Evolutionary conservation across 2,797 vertebrate genomes (phyloP).

Genomic region (Podargus strigoides): DNA sequence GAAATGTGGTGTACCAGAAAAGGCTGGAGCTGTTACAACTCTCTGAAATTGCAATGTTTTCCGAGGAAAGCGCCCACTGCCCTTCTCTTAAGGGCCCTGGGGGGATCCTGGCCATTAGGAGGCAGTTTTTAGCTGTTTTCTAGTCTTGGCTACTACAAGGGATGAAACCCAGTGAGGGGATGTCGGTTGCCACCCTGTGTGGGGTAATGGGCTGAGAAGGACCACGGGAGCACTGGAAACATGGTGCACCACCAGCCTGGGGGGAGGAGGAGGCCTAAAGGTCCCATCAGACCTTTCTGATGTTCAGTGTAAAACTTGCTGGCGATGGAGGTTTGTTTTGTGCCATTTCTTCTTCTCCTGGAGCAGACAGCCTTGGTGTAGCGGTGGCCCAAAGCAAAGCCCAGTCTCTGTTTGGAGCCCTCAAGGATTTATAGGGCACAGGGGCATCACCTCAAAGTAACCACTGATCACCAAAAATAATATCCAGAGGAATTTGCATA

Average conservation of each 20-base stretch:
- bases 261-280: not conserved
- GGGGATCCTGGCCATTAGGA: not conserved
- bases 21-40: not conserved
- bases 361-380: accelerated
- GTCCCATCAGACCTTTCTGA: not conserved
- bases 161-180: not conserved
- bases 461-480: not conserved
- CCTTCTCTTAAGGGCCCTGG: not conserved
- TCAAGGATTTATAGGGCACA: not conserved
- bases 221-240: not conserved
- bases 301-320: not conserved
- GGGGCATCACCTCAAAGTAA: not conserved
- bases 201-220: accelerated
- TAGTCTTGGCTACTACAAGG: not conserved
- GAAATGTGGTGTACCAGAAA: not conserved
- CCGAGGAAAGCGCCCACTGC: not conserved
- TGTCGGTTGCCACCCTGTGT: accelerated
- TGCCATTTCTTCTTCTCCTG: not conserved
- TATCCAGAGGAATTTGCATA: not conserved
- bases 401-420: not conserved
- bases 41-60: not conserved
- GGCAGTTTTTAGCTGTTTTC: not conserved
- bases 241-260: accelerated
- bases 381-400: not conserved
- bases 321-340: not conserved